Percentiles rank a stretch among this genome's conserved stretches.
These are phyloP conservation scores for Spheniscus mendiculus DNA, from an alignment of 2,113 vertebrate species.

Conservation along the genomic window DNA sequence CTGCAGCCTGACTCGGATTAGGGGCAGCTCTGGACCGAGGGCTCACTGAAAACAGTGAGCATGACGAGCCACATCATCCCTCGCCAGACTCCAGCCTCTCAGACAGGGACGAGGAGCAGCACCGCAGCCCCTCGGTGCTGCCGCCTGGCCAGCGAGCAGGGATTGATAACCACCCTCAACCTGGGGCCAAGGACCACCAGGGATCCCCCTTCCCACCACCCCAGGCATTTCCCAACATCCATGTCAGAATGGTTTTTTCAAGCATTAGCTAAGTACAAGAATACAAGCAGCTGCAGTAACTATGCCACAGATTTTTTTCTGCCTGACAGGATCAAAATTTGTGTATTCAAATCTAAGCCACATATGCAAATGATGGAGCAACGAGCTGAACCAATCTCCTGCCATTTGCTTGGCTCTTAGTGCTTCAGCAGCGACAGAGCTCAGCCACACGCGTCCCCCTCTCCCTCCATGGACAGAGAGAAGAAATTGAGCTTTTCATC, in stretches of 20 bases:
- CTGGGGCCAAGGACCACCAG: background rate
- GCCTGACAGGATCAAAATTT: background rate
- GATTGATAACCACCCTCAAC: background rate
- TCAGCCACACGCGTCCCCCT: rapidly evolving
- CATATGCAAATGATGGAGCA: background rate
- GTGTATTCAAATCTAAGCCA: background rate
- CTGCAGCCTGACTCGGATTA: background rate
- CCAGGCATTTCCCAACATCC: background rate
- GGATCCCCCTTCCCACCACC: background rate
- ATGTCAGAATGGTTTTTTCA: background rate
- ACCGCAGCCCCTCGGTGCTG: rapidly evolving
- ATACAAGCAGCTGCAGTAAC: background rate
- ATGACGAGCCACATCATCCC: background rate
- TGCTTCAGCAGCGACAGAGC: background rate
- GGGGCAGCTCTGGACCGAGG: background rate
- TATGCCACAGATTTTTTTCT: background rate
- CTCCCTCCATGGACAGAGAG: background rate
- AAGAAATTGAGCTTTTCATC: background rate
- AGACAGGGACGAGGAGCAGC: background rate
- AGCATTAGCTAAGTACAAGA: background rate
- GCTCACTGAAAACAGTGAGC: background rate
- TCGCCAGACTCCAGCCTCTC: background rate
- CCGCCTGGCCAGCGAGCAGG: rapidly evolving
- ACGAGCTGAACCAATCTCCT: rapidly evolving
- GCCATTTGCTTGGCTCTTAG: background rate